Conservation (phyloP, 2,113 vertebrate species). For the Bos indicus region DNA sequence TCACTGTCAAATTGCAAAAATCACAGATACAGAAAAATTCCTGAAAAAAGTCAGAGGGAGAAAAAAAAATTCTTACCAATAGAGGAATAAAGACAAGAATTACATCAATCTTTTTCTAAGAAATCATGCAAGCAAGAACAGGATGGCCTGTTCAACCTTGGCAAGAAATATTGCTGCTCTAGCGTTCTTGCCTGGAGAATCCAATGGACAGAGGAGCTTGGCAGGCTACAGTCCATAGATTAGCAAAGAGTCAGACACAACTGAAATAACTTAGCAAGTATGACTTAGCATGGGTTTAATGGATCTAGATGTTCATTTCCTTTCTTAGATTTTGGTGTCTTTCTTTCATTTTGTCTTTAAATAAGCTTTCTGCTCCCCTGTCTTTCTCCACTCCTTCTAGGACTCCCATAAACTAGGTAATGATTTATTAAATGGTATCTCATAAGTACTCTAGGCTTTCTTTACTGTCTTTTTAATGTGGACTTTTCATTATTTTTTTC, state of each 20-base stretch:
- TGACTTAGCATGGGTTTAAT: not conserved
- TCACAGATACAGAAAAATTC: not conserved
- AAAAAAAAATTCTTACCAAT: not conserved
- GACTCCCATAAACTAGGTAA: not conserved
- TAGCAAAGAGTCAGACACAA: not conserved
- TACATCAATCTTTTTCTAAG: not conserved
- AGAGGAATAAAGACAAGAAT: not conserved
- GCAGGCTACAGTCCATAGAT: not conserved
- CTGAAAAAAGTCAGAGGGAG: not conserved
- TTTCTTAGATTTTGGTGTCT: not conserved
- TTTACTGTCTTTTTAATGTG: not conserved
- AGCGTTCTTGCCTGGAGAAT: not conserved
- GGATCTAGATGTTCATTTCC: not conserved
- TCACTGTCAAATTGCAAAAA: not conserved
- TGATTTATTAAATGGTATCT: not conserved
- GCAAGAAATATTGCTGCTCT: not conserved
- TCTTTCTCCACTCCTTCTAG: not conserved
- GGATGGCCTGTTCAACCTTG: not conserved
- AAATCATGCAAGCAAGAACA: not conserved
- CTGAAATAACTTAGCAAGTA: not conserved
- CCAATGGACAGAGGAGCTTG: not conserved
- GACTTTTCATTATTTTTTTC: not conserved
- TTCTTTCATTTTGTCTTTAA: not conserved
- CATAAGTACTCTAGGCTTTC: not conserved
- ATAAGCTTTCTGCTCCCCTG: not conserved